These are phyloP conservation scores for Propithecus coquereli DNA, from an alignment of 2,113 vertebrate species.

Conservation along the genomic window DNA sequence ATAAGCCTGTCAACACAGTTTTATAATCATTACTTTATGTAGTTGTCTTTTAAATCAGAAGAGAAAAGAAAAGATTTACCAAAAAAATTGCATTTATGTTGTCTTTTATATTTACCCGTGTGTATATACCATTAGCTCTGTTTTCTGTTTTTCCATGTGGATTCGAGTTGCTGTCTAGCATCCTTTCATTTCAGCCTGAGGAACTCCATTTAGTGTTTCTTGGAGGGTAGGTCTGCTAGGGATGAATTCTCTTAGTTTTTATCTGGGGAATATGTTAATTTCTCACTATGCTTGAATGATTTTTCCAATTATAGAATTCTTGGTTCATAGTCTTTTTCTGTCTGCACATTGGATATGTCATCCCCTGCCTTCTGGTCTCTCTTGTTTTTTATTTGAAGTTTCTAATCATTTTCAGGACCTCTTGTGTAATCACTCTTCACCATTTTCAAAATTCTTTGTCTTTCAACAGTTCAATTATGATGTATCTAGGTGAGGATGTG, in stretches of 20 bases:
- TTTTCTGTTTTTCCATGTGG: neutral
- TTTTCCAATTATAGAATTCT: neutral
- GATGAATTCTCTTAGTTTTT: neutral
- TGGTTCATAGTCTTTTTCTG: neutral
- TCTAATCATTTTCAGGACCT: neutral
- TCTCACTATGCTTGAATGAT: neutral
- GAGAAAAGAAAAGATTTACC: neutral
- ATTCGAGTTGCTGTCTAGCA: neutral
- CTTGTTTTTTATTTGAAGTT: neutral
- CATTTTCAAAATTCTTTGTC: neutral
- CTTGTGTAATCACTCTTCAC: neutral
- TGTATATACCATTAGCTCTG: neutral
- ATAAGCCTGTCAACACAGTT: neutral
- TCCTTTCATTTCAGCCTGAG: neutral
- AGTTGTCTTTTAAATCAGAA: neutral
- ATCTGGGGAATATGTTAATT: neutral
- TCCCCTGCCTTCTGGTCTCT: neutral
- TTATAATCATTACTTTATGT: neutral
- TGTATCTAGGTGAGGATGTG: neutral
- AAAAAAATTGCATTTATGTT: neutral
- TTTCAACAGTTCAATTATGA: neutral
- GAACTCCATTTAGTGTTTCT: neutral
- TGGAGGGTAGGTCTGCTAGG: neutral
- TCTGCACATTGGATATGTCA: neutral
- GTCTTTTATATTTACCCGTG: neutral